Conservation (phyloP, 2,113 vertebrate genomes). For the Rhinogobius similis region DNA sequence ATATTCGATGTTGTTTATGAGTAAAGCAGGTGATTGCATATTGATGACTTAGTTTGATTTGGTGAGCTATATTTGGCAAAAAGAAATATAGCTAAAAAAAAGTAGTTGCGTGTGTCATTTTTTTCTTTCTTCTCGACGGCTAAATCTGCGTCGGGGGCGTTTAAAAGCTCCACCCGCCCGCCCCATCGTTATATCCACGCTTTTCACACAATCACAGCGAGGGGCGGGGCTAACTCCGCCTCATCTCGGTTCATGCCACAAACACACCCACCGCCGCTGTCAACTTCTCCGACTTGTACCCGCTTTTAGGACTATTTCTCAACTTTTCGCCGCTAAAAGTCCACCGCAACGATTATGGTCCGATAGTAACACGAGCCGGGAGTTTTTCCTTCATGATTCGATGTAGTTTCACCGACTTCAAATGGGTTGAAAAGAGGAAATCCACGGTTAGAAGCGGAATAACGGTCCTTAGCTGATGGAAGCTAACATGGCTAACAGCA, state of each 20-base stretch:
- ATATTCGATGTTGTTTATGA: too few relatives aligned
- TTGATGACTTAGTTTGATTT: too few relatives aligned
- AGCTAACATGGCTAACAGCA: constrained; percentile 53
- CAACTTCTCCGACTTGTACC: background rate
- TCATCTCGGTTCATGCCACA: background rate
- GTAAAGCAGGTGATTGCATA: too few relatives aligned
- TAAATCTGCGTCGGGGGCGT: background rate
- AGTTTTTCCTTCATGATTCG: background rate
- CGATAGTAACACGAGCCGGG: accelerated
- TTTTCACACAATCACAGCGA: background rate
- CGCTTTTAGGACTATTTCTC: background rate
- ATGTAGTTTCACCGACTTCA: background rate
- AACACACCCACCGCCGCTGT: background rate
- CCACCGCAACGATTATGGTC: too few relatives aligned
- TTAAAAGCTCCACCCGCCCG: background rate
- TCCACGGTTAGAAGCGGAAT: constrained; percentile 21
- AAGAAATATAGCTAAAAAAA: too few relatives aligned
- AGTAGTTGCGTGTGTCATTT: too few relatives aligned
- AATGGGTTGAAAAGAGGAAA: constrained; percentile 16
- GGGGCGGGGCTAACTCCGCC: background rate
- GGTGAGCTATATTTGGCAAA: too few relatives aligned
- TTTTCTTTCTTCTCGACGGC: too few relatives aligned
- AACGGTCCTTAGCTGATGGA: constrained; percentile 55
- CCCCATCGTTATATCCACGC: background rate
- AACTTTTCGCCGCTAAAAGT: background rate